These are phyloP conservation scores for Rhizoglyphus robini DNA, from an alignment of 1,140 invertebrate genomes.

Conservation along the genomic window DNA sequence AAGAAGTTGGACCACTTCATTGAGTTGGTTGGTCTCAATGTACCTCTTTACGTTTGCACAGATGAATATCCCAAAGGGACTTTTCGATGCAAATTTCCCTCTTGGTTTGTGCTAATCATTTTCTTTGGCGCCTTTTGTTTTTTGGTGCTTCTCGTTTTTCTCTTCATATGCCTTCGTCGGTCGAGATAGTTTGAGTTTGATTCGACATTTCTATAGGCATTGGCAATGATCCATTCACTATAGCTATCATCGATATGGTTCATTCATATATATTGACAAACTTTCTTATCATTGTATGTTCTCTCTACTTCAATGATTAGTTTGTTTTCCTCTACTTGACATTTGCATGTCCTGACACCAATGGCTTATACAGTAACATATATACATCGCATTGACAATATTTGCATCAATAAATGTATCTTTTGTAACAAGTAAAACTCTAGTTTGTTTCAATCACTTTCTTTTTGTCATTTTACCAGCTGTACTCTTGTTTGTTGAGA, in stretches of 20 bases:
- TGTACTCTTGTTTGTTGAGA: too few species aligned
- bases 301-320: too few species aligned
- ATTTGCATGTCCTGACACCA: too few species aligned
- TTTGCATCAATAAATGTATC: too few species aligned
- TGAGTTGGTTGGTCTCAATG: neutral
- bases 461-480: neutral
- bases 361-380: too few species aligned
- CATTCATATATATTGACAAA: too few species aligned
- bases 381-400: too few species aligned
- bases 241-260: too few species aligned
- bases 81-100: neutral
- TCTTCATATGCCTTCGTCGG: constrained; percentile 34
- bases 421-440: too few species aligned
- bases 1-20: constrained; percentile 1
- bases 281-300: too few species aligned
- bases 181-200: neutral
- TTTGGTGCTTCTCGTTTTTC: neutral
- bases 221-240: too few species aligned
- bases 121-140: neutral
- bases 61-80: constrained; percentile 14
- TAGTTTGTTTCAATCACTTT: neutral
- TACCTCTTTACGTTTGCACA: neutral
- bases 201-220: neutral
- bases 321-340: too few species aligned
- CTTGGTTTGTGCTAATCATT: neutral